Percentiles rank a stretch among this genome's conserved stretches.
Conservation (phyloP, 92 coral and sea anemone species). For the Phymanthus crucifer region DNA sequence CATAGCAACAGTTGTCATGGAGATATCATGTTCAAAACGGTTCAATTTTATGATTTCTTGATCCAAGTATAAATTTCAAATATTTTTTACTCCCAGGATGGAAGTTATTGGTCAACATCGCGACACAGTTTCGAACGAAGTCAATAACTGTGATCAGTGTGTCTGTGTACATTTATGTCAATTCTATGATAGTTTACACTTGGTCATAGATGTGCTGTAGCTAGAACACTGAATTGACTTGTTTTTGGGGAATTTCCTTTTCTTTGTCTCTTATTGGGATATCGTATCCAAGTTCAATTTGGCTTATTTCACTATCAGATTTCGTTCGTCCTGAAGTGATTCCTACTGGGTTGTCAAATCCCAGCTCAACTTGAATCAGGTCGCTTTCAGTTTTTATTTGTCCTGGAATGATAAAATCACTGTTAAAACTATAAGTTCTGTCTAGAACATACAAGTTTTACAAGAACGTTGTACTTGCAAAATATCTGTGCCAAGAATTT, state of each 20-base stretch:
- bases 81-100: too few species aligned
- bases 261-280: slow-evolving; percentile 7
- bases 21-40: too few species aligned
- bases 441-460: too few species aligned
- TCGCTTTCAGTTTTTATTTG: slow-evolving; percentile 23
- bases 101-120: too few species aligned
- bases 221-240: background rate
- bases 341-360: slow-evolving; percentile 30
- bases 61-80: too few species aligned
- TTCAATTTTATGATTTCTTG: too few species aligned
- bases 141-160: too few species aligned
- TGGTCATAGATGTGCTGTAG: background rate
- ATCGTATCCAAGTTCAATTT: slow-evolving; percentile 18
- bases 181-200: too few species aligned
- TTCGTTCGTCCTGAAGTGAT: background rate
- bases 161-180: too few species aligned
- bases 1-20: slow-evolving; percentile 10
- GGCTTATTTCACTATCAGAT: slow-evolving; percentile 25
- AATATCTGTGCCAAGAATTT: too few species aligned
- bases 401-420: slow-evolving; percentile 9
- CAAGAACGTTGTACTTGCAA: too few species aligned
- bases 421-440: background rate
- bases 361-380: slow-evolving; percentile 23
- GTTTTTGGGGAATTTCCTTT: background rate
- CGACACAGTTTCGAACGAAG: too few species aligned